Evolutionary conservation across 2,797 vertebrate genomes (phyloP), one percentile per base, ranked within the genome.

Genomic region (Neosilurus hyrtlii): DNA sequence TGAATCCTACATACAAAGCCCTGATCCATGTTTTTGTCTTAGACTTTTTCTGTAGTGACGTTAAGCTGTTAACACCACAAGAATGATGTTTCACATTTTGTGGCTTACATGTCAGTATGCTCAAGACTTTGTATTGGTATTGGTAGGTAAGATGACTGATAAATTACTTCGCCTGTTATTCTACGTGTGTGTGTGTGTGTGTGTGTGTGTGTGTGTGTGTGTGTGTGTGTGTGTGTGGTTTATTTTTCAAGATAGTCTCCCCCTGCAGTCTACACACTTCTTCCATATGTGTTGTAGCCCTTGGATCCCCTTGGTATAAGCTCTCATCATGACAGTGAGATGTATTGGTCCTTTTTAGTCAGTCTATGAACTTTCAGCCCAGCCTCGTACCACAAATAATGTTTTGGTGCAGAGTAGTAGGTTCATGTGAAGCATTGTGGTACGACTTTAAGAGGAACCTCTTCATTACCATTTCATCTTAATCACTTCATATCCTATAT

Each of bases 151-250:
- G 59, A 49, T 61, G 18, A 57, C 30, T 59, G 68, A 80, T 74
- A 56, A 83, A 83, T 83, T 24, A n/a, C n/a, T 66, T 80, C 15
- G 73, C 51, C n/a, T n/a, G n/a, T n/a, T n/a, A n/a, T n/a, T n/a
- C n/a, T n/a, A n/a, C n/a, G n/a, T n/a, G n/a, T n/a, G n/a, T n/a
- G n/a, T n/a, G n/a, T n/a, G n/a, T n/a, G n/a, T n/a, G n/a, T n/a
- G n/a, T n/a, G n/a, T n/a, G n/a, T n/a, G n/a, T n/a, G n/a, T n/a
- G n/a, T n/a, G n/a, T n/a, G n/a, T n/a, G n/a, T n/a, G n/a, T n/a
- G n/a, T n/a, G n/a, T n/a, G n/a, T n/a, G n/a, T n/a, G n/a, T n/a
- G n/a, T n/a, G 30, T 30, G 30, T 30, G 43, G 43, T 43, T 43
- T 43, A 43, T 43, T 43, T 43, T 43, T 43, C 43, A 43, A 43